Conservation (phyloP, 2,888 invertebrate species). For the Epistrophella euchroma region DNA sequence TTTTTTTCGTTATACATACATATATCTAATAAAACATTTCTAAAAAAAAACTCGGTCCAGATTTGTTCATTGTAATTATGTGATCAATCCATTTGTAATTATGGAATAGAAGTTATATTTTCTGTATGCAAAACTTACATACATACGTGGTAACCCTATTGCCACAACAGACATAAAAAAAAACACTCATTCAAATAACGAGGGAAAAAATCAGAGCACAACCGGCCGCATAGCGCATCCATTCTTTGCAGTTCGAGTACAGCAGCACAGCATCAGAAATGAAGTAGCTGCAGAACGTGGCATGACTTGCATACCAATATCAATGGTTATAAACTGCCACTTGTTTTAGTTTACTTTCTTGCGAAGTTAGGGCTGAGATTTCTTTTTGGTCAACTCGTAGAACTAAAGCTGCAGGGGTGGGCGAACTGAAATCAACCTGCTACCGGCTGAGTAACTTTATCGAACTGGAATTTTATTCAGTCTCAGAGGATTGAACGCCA, state of each 20-base stretch:
- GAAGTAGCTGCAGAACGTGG: conserved; percentile 73
- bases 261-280: conserved; percentile 39
- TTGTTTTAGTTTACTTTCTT: conserved; percentile 53
- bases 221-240: conserved; percentile 65
- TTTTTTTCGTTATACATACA: too few species aligned
- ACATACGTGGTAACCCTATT: background rate
- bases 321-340: conserved; percentile 70
- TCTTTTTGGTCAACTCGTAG: conserved; percentile 6
- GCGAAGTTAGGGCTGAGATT: conserved; percentile 52
- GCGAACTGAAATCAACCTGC: conserved; percentile 64
- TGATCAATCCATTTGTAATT: too few species aligned
- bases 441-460: conserved; percentile 60
- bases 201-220: conserved; percentile 70
- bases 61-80: too few species aligned
- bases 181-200: conserved; percentile 68
- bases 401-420: conserved; percentile 36
- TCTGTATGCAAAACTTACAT: too few species aligned
- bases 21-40: too few species aligned
- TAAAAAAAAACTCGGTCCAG: too few species aligned
- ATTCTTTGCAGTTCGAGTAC: conserved; percentile 54
- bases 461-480: conserved; percentile 49
- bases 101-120: too few species aligned
- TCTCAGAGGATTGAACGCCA: conserved; percentile 18
- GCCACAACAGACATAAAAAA: background rate
- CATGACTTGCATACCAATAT: conserved; percentile 77